Evolutionary conservation across 2,888 invertebrate species (phyloP), one percentile per base, ranked within the genome.

Genomic region (Agrochola macilenta): DNA sequence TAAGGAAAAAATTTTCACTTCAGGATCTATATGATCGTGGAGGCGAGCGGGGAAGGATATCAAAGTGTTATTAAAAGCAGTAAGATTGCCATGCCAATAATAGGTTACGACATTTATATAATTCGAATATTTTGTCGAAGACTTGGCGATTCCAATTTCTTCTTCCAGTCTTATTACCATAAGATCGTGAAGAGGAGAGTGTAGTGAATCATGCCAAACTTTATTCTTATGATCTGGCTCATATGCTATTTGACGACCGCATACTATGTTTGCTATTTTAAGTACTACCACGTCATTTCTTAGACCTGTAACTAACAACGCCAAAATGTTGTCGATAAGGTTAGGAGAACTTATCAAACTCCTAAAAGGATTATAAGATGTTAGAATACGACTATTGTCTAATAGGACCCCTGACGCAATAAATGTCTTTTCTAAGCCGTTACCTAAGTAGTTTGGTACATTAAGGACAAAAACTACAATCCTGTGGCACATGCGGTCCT

Each of bases 131-230:
- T 39, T 39, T 3, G 0, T 0, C 7, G 49, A 49, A 17, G 4
- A 3, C 12, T 0, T 0, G 23, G 60, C 23, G 8, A 52, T n/a
- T 54, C 70, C 72, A 46, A 66, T 5, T 64, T 61, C 57, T 54
- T 74, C 66, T 5, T 30, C 49, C 39, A 74, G 60, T 61, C 74
- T n/a, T n/a, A 77, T 1, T 7, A 76, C 14, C 74, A 76, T 76
- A n/a, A 76, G 52, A 5, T 76, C 76, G 23, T 74, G 76, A 20
- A 74, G 8, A 20, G 74, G 74, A n/a, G 39, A 73, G 26, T 65
- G 49, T 5, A 1, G 35, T 4, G 0, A 7, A 35, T 64, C 73
- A 35, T 9, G 5, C 76, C 73, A 76, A 35, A 63, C 0, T 11
- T 17, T 0, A 46, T 8, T 49, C 20, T 17, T 0, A 23, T 49